Evolutionary conservation across 1,140 invertebrate genomes (phyloP), one percentile per base, ranked within the genome.

Genomic region (Drosophila pruinosa): DNA sequence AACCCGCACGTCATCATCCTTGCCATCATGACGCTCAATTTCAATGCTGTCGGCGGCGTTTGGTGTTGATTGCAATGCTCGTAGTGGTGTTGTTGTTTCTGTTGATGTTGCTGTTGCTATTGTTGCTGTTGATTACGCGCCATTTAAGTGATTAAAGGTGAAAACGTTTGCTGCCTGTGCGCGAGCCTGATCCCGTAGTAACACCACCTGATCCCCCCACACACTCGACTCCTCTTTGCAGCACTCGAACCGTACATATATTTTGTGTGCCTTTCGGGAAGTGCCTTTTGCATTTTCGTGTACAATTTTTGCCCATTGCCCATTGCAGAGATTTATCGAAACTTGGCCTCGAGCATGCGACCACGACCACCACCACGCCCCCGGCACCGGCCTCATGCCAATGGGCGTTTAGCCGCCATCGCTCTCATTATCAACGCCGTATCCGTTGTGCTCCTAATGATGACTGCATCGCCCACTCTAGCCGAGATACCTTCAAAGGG

Each of bases 71-170:
- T 85, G 82, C 81, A 72, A 48, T 34, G 69, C 36, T 65, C 48
- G 38, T 54, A 50, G 43, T 34, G 21, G 15, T 52, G 39, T 39
- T 64, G 61, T 8, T 64, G 31, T 38, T 72, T 53, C 5, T 72
- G 34, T 53, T 70, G 56, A 8, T 61, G 31, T 34, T 78, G 63
- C 12, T 77, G 56, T 62, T 75, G 57, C 10, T 59, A 28, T 59
- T 68, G 54, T 59, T 78, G 76, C 39, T 77, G 61, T 65, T 85
- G 82, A 86, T 85, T 85, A 85, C 77, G 74, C 73, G 77, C 62
- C 82, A 72, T 86, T 86, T 88, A 86, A 81, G 82, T 86, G 81
- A 86, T 86, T 86, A 86, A 86, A 88, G 81, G 81, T 86, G 78
- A 86, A 81, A 86, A 61, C 53, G 77, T 75, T 75, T 43, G 21